phyloP scores from a whole-genome alignment of 2,888 invertebrate genomes.

The Vesta saturnalis region DNA sequence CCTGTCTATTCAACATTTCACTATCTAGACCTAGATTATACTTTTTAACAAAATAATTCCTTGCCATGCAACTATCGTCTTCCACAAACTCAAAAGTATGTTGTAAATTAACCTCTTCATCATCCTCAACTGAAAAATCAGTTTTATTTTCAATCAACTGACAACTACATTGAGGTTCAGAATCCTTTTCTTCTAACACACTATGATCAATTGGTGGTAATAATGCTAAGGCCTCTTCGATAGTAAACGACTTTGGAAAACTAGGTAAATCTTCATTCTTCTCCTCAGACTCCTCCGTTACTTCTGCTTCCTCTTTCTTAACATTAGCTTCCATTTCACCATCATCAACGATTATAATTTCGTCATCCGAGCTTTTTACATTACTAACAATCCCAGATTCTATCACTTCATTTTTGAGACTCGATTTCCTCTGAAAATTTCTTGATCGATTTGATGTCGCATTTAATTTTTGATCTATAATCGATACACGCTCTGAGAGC shows the following conservation, averaged over 20 bases:
- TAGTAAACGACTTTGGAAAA: constrained; percentile 59
- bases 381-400: constrained; percentile 58
- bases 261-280: neutral
- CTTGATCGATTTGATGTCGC: constrained; percentile 56
- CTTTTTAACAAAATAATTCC: constrained; percentile 63
- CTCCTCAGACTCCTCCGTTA: no score
- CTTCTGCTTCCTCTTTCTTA: constrained; percentile 6
- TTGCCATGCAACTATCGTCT: constrained; percentile 66
- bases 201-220: constrained; percentile 72
- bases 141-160: constrained; percentile 53
- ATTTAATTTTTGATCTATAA: constrained; percentile 60
- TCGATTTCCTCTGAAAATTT: constrained; percentile 51
- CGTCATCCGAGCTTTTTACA: constrained; percentile 40
- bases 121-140: constrained; percentile 53
- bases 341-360: constrained; percentile 48
- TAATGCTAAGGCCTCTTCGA: constrained; percentile 71
- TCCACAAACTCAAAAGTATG: constrained; percentile 63
- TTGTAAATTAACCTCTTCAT: constrained; percentile 44
- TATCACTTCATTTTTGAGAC: constrained; percentile 42
- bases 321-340: constrained; percentile 29
- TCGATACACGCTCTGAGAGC: constrained; percentile 59
- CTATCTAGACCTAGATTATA: constrained; percentile 65
- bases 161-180: constrained; percentile 53
- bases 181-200: constrained; percentile 43
- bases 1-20: constrained; percentile 61